A percentile compares a stretch with the other conserved stretches of the same genome.
Conservation (phyloP, 2,797 vertebrate genomes). For the Amniataba percoides region DNA sequence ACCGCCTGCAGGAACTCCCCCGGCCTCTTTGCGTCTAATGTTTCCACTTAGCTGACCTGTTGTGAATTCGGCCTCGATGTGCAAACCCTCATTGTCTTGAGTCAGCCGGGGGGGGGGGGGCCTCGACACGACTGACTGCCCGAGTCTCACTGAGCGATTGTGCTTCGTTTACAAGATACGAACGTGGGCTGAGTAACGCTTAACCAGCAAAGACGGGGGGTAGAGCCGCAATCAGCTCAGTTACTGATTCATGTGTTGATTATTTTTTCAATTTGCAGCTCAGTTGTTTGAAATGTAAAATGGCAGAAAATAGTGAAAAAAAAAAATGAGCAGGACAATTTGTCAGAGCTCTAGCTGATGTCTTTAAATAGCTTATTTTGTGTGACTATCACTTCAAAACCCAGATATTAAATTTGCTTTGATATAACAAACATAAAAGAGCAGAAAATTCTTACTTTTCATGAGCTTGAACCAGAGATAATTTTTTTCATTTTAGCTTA, state of each 20-base stretch:
- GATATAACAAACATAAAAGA: neutral
- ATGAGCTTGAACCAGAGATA: neutral
- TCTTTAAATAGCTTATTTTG: neutral
- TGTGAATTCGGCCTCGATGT: slow-evolving; percentile 14
- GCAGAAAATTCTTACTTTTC: slow-evolving; percentile 4
- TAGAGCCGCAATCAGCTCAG: neutral
- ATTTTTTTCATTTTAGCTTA: neutral
- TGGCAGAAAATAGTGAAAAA: neutral
- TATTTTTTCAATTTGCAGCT: neutral
- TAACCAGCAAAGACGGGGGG: neutral
- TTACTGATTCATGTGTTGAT: neutral
- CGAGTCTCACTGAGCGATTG: neutral
- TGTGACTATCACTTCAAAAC: neutral
- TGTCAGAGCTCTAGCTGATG: neutral
- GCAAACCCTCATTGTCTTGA: slow-evolving; percentile 27
- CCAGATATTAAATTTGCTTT: neutral
- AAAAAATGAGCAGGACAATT: neutral
- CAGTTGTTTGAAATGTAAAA: neutral
- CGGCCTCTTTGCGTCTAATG: slow-evolving; percentile 13
- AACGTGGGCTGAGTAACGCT: neutral
- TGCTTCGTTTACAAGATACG: neutral
- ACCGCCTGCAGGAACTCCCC: neutral
- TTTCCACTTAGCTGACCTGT: slow-evolving; percentile 33
- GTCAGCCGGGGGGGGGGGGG: no score
- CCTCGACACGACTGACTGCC: neutral